These are phyloP conservation scores for Lethocerus indicus DNA, from an alignment of 1,140 invertebrate species.

Conservation along the genomic window DNA sequence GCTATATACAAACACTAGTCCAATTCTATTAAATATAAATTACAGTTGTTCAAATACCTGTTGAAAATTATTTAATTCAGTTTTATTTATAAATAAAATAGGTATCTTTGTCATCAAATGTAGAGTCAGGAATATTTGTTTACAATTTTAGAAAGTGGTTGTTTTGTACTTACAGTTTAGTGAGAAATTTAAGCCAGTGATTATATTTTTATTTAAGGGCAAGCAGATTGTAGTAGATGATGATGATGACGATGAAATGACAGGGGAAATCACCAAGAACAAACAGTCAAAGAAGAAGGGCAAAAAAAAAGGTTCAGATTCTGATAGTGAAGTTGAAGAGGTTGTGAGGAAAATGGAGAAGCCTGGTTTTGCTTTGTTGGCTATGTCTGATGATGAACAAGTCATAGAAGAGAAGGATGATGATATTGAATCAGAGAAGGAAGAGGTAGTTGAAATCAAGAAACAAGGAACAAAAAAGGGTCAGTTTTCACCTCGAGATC, in stretches of 20 bases:
- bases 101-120: background rate
- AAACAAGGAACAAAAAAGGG: slow-evolving; percentile 23
- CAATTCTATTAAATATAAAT: too few relatives aligned
- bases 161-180: slow-evolving; percentile 12
- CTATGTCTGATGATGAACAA: slow-evolving; percentile 16
- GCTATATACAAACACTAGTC: too few relatives aligned
- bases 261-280: slow-evolving; percentile 9
- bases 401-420: slow-evolving; percentile 4
- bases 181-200: slow-evolving; percentile 9
- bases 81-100: background rate
- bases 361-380: slow-evolving; percentile 39
- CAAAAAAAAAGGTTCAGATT: slow-evolving; percentile 24
- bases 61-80: background rate
- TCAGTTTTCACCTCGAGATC: too few relatives aligned
- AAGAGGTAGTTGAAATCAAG: slow-evolving; percentile 3
- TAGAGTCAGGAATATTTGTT: background rate
- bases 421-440: slow-evolving; percentile 7
- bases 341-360: slow-evolving; percentile 19
- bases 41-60: too few relatives aligned
- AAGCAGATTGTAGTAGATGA: slow-evolving; percentile 20
- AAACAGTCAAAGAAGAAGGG: slow-evolving; percentile 22
- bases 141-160: slow-evolving; percentile 23
- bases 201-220: slow-evolving; percentile 16
- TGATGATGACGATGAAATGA: slow-evolving; percentile 16
- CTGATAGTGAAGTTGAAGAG: slow-evolving; percentile 23